Evolutionary conservation across 2,797 vertebrate genomes (phyloP), one percentile per base, ranked within the genome.

Genomic region (Hemibagrus guttatus): DNA sequence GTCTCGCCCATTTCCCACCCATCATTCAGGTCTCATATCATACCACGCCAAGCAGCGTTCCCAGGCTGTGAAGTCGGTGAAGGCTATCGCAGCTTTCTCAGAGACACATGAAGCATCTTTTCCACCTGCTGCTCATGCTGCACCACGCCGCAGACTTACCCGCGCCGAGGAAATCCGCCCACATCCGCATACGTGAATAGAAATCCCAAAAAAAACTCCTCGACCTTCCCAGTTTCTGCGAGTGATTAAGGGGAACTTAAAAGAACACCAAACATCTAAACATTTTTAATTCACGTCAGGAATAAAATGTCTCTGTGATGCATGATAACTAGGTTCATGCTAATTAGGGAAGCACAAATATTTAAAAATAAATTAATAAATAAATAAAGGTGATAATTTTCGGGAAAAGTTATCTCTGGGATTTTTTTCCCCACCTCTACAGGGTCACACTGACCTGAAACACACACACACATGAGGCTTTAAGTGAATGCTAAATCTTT

Each of bases 401-500:
- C 28, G 19, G 39, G 35, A 81, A 63, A 81, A 80, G 17, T 63
- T 28, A 46, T n/a, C 39, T n/a, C 4, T 16, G 28, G 14, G n/a
- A 17, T 28, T 64, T 7, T 12, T 64, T 66, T 49, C 4, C 4
- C 4, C 59, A n/a, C 79, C 39, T 81, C 59, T 46, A 12, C 79
- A 19, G 59, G 42, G 39, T 28, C 79, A 42, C 58, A 63, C 35
- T 9, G 26, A 64, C 9, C 79, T 64, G 39, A n/a, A 56, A 64
- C n/a, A 26, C n/a, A 64, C 35, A 39, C 35, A 39, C 35, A 39
- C 79, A 81, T 2, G 0, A 46, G 39, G 39, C 58, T 63, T 63
- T 63, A 81, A 81, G n/a, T 17, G 13, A 64, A 46, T 63, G 79
- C 23, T 81, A 49, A 63, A 81, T 81, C 19, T 81, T 81, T 81